Base-by-base conservation (phyloP, 2,113 vertebrate genomes). In the Columba janthina region DNA sequence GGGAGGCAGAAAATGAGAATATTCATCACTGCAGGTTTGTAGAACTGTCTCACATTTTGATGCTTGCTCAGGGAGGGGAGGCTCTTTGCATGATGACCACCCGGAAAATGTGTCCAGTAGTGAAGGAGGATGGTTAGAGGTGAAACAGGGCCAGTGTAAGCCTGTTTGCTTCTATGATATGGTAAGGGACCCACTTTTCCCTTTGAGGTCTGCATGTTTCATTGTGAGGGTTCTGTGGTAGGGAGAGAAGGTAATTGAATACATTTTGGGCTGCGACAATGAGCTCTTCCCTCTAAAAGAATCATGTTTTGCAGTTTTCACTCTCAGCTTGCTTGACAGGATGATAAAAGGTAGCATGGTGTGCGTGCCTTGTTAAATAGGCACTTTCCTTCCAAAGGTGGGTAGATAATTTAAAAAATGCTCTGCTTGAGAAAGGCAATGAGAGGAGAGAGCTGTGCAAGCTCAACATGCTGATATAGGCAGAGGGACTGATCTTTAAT, bases 251-350 rank as follows among this genome's bases (percentile, higher is more conserved):
- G 56, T 92, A 87, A 67, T 54, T 87, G 81, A 60, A 70, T 71
- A 46, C 22, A 25, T 93, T 89, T 64, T 46, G 51, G 44, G 58
- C 90, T 79, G 38, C 3, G 22, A 51, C 73, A 80, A 36, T 1
- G 19, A 81, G 48, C 46, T 89, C 28, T 77, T 94, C 42, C 71
- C 54, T 87, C 24, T 42, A 81, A 92, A 36, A 65, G 42, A 78
- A 58, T 82, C 13, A 15, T 60, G 42, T 34, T 96, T 93, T 95
- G 61, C 40, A 48, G 74, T 78, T 75, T 85, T 71, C 32, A 17
- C 40, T 95, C 88, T 82, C 86, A 89, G 73, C 84, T 93, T 85
- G 94, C 78, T 46, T 88, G 95, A 34, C 78, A 94, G 91, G 64
- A 79, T 90, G 69, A 84, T 86, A 85, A 90, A 94, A 93, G 61